Evolutionary conservation across 92 coral and sea anemone genomes (phyloP).

Genomic region (Parazoanthus swiftii): DNA sequence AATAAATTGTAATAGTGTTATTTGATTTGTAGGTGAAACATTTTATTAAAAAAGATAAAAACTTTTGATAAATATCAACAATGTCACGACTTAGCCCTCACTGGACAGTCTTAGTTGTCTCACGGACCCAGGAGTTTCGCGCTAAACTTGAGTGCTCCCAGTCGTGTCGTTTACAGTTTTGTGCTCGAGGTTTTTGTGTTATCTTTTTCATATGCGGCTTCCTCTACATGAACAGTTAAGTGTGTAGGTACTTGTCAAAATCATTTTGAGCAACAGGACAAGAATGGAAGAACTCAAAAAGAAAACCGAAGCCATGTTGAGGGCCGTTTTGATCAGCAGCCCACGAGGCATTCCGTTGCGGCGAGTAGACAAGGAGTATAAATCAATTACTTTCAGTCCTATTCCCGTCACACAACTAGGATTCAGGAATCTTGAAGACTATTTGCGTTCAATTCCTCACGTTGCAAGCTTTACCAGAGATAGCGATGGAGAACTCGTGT

Average conservation of each 20-base stretch:
- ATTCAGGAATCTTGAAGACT: slow-evolving; percentile 67
- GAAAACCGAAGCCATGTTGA: slow-evolving; percentile 85
- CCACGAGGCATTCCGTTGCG: slow-evolving; percentile 84
- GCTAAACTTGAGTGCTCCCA: slow-evolving; percentile 38
- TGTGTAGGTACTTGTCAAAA: not conserved
- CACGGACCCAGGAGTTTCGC: slow-evolving; percentile 42
- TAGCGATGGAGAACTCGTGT: slow-evolving; percentile 73
- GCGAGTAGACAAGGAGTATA: slow-evolving; percentile 74
- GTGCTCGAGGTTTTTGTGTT: not conserved
- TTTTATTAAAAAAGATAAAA: not conserved
- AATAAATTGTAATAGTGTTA: not conserved
- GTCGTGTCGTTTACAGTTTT: not conserved
- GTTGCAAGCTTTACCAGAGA: slow-evolving; percentile 76
- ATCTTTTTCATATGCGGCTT: not conserved
- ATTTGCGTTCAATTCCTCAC: slow-evolving; percentile 74
- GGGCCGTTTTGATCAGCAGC: slow-evolving; percentile 95
- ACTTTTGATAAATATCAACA: no score
- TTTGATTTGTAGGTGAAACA: not conserved
- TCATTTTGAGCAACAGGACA: not conserved
- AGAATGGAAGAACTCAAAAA: slow-evolving; percentile 64
- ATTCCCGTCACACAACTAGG: slow-evolving; percentile 79
- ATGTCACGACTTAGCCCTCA: not conserved
- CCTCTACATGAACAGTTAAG: not conserved
- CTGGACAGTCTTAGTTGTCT: slow-evolving; percentile 2
- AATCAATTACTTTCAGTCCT: slow-evolving; percentile 60